Evolutionary conservation across 1,140 invertebrate species (phyloP).

Genomic region (Penaeus vannamei): DNA sequence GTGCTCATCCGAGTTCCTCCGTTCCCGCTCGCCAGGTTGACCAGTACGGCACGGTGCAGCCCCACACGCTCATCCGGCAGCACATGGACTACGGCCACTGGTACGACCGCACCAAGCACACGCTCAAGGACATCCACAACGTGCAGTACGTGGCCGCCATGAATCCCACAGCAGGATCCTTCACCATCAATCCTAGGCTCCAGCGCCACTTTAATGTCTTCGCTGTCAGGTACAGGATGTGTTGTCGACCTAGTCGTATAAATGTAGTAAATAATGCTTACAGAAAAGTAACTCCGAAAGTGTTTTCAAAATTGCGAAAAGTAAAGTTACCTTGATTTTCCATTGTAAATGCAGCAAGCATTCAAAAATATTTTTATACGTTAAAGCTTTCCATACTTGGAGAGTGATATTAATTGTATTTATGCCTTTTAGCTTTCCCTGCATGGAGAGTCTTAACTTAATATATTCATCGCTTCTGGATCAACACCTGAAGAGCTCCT

Average conservation of each 20-base stretch:
- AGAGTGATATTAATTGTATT: no score
- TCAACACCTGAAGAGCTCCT: conserved; percentile 87
- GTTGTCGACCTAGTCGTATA: not conserved
- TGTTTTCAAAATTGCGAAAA: no score
- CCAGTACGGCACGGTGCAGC: conserved; percentile 96
- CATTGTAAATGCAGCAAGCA: no score
- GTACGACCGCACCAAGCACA: conserved; percentile 88
- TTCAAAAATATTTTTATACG: no score
- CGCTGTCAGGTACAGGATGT: conserved; percentile 81
- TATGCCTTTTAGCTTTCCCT: conserved; percentile 82
- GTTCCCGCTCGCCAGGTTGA: conserved; percentile 79
- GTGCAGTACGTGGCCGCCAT: conserved; percentile 97
- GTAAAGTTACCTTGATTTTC: no score
- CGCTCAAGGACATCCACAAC: conserved; percentile 95
- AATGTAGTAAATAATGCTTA: not conserved
- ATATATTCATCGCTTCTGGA: conserved; percentile 91
- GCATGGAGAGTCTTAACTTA: conserved; percentile 85
- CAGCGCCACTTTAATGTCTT: conserved; percentile 96
- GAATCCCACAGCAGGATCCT: conserved; percentile 97
- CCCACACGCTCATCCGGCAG: conserved; percentile 94
- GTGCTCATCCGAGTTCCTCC: no score
- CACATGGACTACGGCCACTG: conserved; percentile 96
- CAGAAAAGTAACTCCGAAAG: no score
- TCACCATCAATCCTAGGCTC: conserved; percentile 94
- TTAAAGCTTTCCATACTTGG: no score